Evolutionary conservation across 2,797 vertebrate species (phyloP).

Genomic region (Picus viridis): DNA sequence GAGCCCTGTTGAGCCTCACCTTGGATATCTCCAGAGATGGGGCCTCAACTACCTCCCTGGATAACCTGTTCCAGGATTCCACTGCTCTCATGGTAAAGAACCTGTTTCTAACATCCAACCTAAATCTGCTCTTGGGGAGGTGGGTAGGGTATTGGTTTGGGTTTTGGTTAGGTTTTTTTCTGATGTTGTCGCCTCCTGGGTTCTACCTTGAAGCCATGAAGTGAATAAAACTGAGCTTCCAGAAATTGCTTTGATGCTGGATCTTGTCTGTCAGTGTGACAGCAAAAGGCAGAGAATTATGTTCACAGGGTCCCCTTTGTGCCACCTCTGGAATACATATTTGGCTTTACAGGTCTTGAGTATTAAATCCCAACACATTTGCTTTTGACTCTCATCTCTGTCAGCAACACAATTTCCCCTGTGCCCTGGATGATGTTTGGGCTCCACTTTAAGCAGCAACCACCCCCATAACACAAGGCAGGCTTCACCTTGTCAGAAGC

Average conservation of each 20-base stretch:
- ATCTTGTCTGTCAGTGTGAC: not conserved
- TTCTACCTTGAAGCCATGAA: not conserved
- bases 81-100: too few species aligned
- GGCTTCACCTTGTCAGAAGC: not conserved
- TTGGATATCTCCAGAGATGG: too few species aligned
- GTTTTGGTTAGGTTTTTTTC: accelerated
- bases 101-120: too few species aligned
- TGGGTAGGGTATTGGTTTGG: not conserved
- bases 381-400: not conserved
- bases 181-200: not conserved
- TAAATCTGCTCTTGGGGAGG: too few species aligned
- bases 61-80: too few species aligned
- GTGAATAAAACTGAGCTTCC: not conserved
- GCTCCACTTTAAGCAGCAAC: not conserved
- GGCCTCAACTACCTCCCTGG: too few species aligned
- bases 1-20: too few species aligned
- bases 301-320: not conserved
- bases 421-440: accelerated
- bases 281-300: not conserved
- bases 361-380: not conserved
- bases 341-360: not conserved
- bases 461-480: not conserved
- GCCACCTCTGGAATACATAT: not conserved
- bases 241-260: not conserved
- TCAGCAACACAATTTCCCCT: accelerated